phyloP scores from a whole-genome alignment of 2,113 vertebrate genomes.

The Acanthochromis polyacanthus region DNA sequence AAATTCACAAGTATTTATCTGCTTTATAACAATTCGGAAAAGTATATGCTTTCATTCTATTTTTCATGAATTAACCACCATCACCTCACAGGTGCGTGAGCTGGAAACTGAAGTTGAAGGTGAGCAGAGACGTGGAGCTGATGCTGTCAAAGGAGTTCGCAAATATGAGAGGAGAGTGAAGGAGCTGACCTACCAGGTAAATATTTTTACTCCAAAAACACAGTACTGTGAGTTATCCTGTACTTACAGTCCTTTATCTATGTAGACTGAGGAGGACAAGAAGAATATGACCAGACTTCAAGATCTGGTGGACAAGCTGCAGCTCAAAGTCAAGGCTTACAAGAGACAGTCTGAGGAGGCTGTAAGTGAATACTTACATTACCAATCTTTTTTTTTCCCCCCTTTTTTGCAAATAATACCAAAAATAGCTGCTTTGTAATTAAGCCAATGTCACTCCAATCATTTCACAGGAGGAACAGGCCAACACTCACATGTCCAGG shows the following conservation, averaged over 20 bases:
- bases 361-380: too few relatives aligned
- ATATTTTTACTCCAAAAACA: too few relatives aligned
- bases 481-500: constrained; percentile 74
- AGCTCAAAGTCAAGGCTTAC: constrained; percentile 74
- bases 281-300: constrained; percentile 68
- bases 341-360: constrained; percentile 76
- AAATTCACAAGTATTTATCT: too few relatives aligned
- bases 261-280: constrained; percentile 72
- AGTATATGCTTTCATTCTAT: too few relatives aligned
- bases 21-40: too few relatives aligned
- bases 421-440: too few relatives aligned
- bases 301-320: constrained; percentile 73
- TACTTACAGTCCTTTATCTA: neutral
- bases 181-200: constrained; percentile 71
- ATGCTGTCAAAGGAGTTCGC: constrained; percentile 68
- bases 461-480: constrained; percentile 70
- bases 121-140: constrained; percentile 69
- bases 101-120: constrained; percentile 61
- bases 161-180: constrained; percentile 76
- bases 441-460: too few relatives aligned
- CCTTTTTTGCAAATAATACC: too few relatives aligned
- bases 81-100: constrained; percentile 66
- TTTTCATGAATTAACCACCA: too few relatives aligned
- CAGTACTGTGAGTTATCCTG: too few relatives aligned
- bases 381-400: too few relatives aligned